phyloP scores from a whole-genome alignment of 2,113 vertebrate genomes.

The Perca schrenkii region DNA sequence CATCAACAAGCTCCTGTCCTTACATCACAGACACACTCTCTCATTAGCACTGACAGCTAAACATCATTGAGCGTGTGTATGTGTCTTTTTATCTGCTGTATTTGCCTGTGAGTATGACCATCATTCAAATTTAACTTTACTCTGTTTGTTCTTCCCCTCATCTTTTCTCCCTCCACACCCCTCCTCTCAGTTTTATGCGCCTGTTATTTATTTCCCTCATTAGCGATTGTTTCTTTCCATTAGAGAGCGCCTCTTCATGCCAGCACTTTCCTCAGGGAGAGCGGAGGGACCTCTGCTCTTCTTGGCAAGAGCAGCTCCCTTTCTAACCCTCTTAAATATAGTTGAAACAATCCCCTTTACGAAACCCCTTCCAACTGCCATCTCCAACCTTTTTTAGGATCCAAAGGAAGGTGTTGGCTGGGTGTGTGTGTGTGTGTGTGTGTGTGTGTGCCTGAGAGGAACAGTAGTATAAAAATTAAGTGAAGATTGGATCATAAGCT shows the following conservation, averaged over 20 bases:
- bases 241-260: slow-evolving; percentile 65
- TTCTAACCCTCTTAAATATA: slow-evolving; percentile 69
- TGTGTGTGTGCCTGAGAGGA: slow-evolving; percentile 48
- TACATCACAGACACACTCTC: slow-evolving; percentile 70
- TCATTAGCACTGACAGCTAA: slow-evolving; percentile 79
- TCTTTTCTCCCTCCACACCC: slow-evolving; percentile 19
- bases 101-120: slow-evolving; percentile 42
- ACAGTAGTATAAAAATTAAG: slow-evolving; percentile 66
- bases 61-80: slow-evolving; percentile 54
- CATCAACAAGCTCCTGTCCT: slow-evolving; percentile 70
- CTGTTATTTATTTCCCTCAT: slow-evolving; percentile 77
- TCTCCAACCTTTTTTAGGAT: slow-evolving; percentile 51
- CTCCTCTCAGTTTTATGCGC: slow-evolving; percentile 52
- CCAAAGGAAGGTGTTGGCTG: slow-evolving; percentile 49
- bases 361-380: slow-evolving; percentile 36
- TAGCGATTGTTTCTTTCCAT: slow-evolving; percentile 76
- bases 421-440: neutral
- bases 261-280: slow-evolving; percentile 69
- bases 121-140: slow-evolving; percentile 70
- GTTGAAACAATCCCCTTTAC: slow-evolving; percentile 57
- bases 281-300: slow-evolving; percentile 50
- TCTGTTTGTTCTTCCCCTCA: slow-evolving; percentile 53
- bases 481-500: slow-evolving; percentile 78
- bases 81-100: slow-evolving; percentile 25
- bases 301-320: slow-evolving; percentile 64